phyloP scores from a whole-genome alignment of 2,113 vertebrate species.

The Paramormyrops kingsleyae region DNA sequence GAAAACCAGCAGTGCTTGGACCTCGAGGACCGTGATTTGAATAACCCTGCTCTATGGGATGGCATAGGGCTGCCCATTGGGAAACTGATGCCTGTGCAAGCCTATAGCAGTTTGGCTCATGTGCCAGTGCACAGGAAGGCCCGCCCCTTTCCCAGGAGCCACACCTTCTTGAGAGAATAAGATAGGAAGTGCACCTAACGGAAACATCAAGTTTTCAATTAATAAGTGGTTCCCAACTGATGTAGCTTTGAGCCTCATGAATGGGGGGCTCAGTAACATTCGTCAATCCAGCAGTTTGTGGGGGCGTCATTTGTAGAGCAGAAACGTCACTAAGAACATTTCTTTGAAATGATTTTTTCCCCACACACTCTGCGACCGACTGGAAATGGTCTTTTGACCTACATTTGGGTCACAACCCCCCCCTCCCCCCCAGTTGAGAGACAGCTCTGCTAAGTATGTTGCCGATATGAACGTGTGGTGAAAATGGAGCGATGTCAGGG shows the following conservation, averaged over 20 bases:
- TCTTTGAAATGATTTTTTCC: background rate
- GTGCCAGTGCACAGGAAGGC: background rate
- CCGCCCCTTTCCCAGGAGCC: background rate
- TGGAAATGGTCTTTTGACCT: background rate
- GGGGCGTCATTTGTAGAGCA: background rate
- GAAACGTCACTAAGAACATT: background rate
- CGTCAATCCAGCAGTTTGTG: background rate
- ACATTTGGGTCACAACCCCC: background rate
- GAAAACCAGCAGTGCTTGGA: too few relatives aligned
- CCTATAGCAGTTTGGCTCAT: background rate
- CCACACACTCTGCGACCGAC: background rate
- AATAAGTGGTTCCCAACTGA: background rate
- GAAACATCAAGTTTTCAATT: background rate
- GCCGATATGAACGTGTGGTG: background rate
- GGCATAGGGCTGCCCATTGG: background rate
- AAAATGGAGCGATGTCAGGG: background rate
- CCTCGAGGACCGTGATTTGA: too few relatives aligned
- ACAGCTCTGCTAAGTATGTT: background rate
- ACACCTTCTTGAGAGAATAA: background rate
- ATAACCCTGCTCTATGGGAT: background rate
- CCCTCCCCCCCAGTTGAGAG: background rate
- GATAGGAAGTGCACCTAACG: background rate
- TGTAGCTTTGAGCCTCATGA: background rate
- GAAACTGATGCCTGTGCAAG: background rate
- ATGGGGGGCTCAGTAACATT: background rate